These are phyloP conservation scores for Ataeniobius toweri DNA, from an alignment of 2,797 vertebrate genomes.

Conservation along the genomic window DNA sequence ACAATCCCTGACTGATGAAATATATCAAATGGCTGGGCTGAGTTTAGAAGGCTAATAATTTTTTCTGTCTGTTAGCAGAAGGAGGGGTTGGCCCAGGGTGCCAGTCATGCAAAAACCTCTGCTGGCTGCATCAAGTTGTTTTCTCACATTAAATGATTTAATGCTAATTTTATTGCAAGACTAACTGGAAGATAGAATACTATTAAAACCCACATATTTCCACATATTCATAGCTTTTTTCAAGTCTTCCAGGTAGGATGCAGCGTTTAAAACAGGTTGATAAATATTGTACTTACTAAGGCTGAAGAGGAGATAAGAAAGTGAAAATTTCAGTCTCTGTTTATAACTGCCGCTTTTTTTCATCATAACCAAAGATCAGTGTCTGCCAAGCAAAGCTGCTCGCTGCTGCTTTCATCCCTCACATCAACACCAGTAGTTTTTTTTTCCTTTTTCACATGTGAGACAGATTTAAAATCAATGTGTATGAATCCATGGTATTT, in stretches of 20 bases:
- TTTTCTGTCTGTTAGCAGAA: background rate
- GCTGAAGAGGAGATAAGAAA: background rate
- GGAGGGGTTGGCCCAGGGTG: background rate
- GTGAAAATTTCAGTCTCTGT: conserved; percentile 5
- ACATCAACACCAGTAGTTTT: conserved; percentile 22
- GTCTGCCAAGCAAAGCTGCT: conserved; percentile 15
- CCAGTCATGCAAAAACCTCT: background rate
- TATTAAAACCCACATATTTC: background rate
- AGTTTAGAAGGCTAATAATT: background rate
- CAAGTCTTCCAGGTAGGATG: background rate
- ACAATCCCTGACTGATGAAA: background rate
- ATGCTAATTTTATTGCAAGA: background rate
- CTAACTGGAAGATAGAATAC: background rate
- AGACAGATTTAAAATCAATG: conserved; percentile 54
- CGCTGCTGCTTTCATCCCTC: conserved; percentile 26
- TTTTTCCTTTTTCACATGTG: conserved; percentile 42
- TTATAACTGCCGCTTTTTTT: conserved; percentile 10
- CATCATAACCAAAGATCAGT: conserved; percentile 17
- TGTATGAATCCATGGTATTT: conserved; percentile 70
- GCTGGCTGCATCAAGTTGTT: background rate
- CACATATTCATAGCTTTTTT: background rate
- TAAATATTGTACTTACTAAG: background rate
- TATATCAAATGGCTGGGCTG: background rate
- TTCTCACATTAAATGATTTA: background rate
- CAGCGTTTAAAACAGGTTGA: background rate